Conservation (phyloP, 2,113 vertebrate genomes). For the Turdus rufiventris region DNA sequence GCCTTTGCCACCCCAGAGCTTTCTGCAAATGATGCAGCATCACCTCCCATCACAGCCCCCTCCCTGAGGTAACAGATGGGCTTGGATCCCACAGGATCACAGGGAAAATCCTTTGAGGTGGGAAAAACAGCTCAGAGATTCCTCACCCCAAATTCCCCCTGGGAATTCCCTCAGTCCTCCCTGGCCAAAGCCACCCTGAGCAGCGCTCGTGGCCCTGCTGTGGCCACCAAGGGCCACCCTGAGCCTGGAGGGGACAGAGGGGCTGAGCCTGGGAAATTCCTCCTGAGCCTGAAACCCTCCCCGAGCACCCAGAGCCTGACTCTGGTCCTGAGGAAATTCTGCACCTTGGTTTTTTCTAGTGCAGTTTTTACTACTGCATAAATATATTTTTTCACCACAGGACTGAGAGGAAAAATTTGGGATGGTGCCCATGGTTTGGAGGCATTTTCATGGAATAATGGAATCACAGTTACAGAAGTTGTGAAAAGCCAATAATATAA, state of each 20-base stretch:
- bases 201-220: rapidly evolving
- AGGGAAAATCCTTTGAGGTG: neutral
- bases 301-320: neutral
- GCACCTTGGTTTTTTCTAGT: neutral
- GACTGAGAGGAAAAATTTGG: neutral
- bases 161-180: neutral
- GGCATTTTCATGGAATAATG: neutral
- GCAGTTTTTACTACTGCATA: neutral
- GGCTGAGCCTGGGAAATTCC: neutral
- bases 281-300: neutral
- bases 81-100: neutral
- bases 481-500: too few species aligned
- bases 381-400: neutral
- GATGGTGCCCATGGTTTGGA: rapidly evolving
- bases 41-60: neutral
- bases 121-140: neutral
- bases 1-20: neutral
- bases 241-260: neutral
- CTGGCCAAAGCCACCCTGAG: rapidly evolving
- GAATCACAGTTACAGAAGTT: neutral
- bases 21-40: neutral
- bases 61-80: neutral
- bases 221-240: neutral
- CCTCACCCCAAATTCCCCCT: rapidly evolving
- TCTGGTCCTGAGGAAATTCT: neutral